Evolutionary conservation across 1,140 invertebrate species (phyloP).

Genomic region (Psilanteris sp.): DNA sequence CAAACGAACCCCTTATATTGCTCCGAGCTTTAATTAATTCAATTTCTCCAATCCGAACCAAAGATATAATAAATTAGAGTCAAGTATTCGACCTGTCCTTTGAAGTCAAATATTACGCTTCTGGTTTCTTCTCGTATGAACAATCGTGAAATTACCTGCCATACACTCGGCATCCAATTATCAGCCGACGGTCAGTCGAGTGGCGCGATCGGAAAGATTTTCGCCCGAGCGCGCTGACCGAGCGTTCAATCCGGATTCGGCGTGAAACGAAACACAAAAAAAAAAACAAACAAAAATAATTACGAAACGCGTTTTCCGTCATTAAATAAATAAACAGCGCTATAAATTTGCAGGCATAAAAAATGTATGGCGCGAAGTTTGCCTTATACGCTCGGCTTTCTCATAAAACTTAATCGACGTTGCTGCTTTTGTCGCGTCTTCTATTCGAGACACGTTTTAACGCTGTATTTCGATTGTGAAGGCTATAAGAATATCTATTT

Average conservation of each 20-base stretch:
- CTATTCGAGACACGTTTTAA: conserved; percentile 76
- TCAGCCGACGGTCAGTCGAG: background rate
- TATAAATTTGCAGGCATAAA: conserved; percentile 8
- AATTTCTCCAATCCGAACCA: conserved; percentile 68
- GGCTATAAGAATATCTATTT: conserved; percentile 75
- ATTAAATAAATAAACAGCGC: no score
- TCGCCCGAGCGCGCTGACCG: no score
- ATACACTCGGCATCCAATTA: conserved; percentile 1
- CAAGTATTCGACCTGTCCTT: conserved; percentile 46
- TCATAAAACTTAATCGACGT: conserved; percentile 49
- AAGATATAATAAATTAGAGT: conserved; percentile 62
- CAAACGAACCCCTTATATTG: conserved; percentile 67
- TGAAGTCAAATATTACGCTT: conserved; percentile 60
- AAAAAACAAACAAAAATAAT: background rate
- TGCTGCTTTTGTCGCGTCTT: conserved; percentile 25
- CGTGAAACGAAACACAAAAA: no score
- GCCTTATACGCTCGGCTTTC: conserved; percentile 19
- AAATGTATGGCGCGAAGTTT: conserved; percentile 22
- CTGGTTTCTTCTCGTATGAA: conserved; percentile 33
- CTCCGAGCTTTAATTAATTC: conserved; percentile 72
- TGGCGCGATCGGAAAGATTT: background rate
- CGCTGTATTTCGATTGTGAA: conserved; percentile 68
- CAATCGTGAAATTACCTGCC: background rate
- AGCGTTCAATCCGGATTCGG: no score
- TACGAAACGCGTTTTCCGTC: no score